Percentiles rank a stretch among this genome's conserved stretches.
phyloP scores from a whole-genome alignment of 2,888 invertebrate species.

The Andrena chrysosceles region DNA sequence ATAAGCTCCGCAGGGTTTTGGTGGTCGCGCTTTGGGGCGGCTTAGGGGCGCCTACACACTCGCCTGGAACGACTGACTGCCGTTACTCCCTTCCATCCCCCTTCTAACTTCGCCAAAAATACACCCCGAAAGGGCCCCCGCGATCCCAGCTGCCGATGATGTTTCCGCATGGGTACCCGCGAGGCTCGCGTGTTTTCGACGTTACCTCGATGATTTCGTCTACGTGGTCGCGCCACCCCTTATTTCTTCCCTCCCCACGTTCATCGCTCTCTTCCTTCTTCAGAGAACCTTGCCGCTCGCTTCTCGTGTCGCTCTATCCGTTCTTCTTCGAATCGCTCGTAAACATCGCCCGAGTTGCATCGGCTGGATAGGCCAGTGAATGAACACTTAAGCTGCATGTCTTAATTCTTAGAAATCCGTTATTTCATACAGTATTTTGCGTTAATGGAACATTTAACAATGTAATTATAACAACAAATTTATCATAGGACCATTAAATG shows the following conservation, averaged over 20 bases:
- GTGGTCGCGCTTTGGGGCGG: conserved; percentile 83
- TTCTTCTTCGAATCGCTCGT: neutral
- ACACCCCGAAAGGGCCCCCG: conserved; percentile 73
- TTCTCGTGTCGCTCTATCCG: neutral
- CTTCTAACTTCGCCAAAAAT: conserved; percentile 68
- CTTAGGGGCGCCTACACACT: conserved; percentile 77
- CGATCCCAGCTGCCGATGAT: conserved; percentile 81
- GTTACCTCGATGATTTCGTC: conserved; percentile 79
- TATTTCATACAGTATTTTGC: too few species aligned
- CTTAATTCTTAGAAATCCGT: too few species aligned
- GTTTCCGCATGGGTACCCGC: conserved; percentile 84
- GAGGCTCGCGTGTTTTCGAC: conserved; percentile 85
- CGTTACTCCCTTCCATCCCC: conserved; percentile 58
- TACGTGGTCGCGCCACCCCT: conserved; percentile 43
- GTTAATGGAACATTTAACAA: too few species aligned
- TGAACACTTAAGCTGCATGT: too few species aligned
- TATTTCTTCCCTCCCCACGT: conserved; percentile 25
- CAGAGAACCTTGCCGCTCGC: neutral
- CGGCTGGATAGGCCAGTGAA: too few species aligned
- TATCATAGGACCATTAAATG: too few species aligned
- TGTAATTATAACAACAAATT: too few species aligned
- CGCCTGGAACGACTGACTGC: conserved; percentile 70
- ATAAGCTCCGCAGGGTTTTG: conserved; percentile 84
- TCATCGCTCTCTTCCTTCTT: neutral
- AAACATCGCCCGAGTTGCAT: neutral